Conservation (phyloP, 2,888 invertebrate species). For the Miltochrista miniata region DNA sequence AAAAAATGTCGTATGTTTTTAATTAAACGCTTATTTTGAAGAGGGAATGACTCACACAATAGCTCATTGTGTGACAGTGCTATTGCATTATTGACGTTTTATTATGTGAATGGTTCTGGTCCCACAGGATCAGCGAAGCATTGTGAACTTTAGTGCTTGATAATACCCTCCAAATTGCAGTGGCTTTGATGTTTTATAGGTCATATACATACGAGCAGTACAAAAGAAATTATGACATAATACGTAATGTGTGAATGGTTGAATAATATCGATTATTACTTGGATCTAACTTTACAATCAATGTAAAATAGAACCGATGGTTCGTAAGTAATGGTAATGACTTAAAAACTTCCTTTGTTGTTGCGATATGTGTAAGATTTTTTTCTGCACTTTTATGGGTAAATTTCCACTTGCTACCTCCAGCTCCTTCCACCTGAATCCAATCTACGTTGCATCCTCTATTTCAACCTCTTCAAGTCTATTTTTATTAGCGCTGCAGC, state of each 20-base stretch:
- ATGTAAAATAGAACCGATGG: slow-evolving; percentile 4
- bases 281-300: slow-evolving; percentile 21
- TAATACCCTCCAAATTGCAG: slow-evolving; percentile 8
- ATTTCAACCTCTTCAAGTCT: too few relatives aligned
- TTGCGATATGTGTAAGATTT: too few relatives aligned
- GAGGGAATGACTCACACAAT: slow-evolving; percentile 55
- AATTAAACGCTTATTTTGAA: slow-evolving; percentile 61
- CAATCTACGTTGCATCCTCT: too few relatives aligned
- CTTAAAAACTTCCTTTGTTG: not conserved
- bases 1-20: slow-evolving; percentile 51
- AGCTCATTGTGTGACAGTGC: slow-evolving; percentile 54
- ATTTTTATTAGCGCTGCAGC: too few relatives aligned
- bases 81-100: slow-evolving; percentile 52
- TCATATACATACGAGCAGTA: slow-evolving; percentile 26
- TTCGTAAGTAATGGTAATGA: not conserved
- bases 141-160: slow-evolving; percentile 8
- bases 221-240: slow-evolving; percentile 45
- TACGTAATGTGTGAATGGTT: slow-evolving; percentile 33
- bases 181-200: slow-evolving; percentile 14
- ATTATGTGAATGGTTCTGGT: slow-evolving; percentile 42
- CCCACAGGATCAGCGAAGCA: slow-evolving; percentile 7
- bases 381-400: too few relatives aligned
- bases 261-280: slow-evolving; percentile 36
- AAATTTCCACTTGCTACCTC: too few relatives aligned
- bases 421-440: too few relatives aligned